Base-by-base conservation (phyloP, 2,888 invertebrate genomes). In the Neuroscelio doddi region DNA sequence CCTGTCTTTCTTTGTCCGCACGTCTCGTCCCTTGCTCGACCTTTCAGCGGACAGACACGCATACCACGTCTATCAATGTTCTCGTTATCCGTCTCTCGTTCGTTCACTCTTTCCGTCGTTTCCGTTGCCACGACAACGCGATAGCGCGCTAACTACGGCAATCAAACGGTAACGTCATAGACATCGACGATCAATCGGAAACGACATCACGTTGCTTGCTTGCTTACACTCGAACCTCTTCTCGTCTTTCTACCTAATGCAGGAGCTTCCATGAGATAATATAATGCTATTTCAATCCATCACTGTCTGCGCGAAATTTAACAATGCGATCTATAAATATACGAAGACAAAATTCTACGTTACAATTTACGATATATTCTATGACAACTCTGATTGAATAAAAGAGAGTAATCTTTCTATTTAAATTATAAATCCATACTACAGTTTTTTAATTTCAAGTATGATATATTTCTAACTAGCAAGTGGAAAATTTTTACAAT, bases 71-170 rank as follows among this genome's bases (percentile, higher is more conserved):
- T 58, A 57, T 66, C 62, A 66, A 66, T 66, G 58, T 62, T 62
- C 57, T 62, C 55, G 47, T 57, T 57, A 58, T 55, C 47, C 66
- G 42, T 53, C 62, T 49, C 62, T 47, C 66, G 58, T 67, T 67
- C 62, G 61, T 65, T 65, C 65, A 61, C 65, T 65, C 65, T 65
- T 65, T 61, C 55, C 50, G 45, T 52, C 61, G 62, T 53, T 66
- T 62, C 58, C 62, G 66, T 67, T 63, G 62, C 62, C 62, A 58
- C 47, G 66, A 67, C 66, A 50, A 58, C 62, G 53, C 62, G 58
- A 66, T 62, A 56, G 52, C 61, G 61, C 44, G 44, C 44, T 44
- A 45, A 66, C 62, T 58, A 55, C 62, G 55, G 57, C 62, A 58
- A 62, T 66, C 66, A 26, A 62, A 53, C 66, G 53, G 62, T 58